A percentile compares a stretch with the other conserved stretches of the same genome.
phyloP scores from a whole-genome alignment of 2,888 invertebrate genomes.

The Perdita meconis region DNA sequence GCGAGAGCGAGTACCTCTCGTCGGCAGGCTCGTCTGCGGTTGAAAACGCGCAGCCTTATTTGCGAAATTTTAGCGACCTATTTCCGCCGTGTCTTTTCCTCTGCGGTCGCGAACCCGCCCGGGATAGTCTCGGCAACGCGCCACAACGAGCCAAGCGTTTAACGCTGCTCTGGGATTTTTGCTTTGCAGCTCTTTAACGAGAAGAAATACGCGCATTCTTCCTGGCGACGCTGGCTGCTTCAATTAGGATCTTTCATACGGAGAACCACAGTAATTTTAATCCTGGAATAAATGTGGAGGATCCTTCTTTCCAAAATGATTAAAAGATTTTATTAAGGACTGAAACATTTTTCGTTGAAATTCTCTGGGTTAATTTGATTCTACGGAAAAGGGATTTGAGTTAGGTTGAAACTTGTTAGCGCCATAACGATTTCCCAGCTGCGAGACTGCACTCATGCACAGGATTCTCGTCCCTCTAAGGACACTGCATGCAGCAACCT shows the following conservation, averaged over 20 bases:
- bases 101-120: constrained; percentile 4
- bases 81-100: constrained; percentile 10
- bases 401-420: too few relatives aligned
- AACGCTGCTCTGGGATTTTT: neutral
- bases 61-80: constrained; percentile 17
- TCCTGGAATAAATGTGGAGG: too few relatives aligned
- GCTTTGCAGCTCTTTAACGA: neutral
- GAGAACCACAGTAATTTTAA: too few relatives aligned
- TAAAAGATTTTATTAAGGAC: too few relatives aligned
- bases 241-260: too few relatives aligned
- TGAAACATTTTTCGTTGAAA: too few relatives aligned
- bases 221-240: too few relatives aligned
- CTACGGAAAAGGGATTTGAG: too few relatives aligned
- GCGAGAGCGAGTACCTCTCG: neutral
- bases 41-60: constrained; percentile 16
- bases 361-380: too few relatives aligned
- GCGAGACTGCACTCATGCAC: neutral
- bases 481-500: neutral
- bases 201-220: neutral
- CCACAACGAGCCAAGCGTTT: constrained; percentile 16
- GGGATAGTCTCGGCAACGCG: constrained; percentile 4
- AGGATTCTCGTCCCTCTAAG: neutral
- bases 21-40: constrained; percentile 4
- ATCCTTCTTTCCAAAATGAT: too few relatives aligned
- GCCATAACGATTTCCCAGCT: too few relatives aligned